phyloP scores from a whole-genome alignment of 2,797 vertebrate genomes.

The Poecile montanus region DNA sequence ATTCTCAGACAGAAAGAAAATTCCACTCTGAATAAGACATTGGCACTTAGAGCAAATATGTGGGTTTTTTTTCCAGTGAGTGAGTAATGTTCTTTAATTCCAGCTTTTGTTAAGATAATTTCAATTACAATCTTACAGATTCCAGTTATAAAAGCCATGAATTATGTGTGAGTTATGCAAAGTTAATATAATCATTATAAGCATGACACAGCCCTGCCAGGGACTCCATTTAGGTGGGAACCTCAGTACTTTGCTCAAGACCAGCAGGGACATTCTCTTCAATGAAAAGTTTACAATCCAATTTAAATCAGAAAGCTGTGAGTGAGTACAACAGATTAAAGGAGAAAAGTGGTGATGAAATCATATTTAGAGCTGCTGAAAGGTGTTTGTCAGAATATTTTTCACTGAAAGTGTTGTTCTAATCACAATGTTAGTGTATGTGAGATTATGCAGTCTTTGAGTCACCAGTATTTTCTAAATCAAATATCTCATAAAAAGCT shows the following conservation, averaged over 20 bases:
- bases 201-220: not conserved
- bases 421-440: not conserved
- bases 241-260: not conserved
- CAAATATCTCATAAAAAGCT: not conserved
- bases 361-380: not conserved
- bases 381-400: not conserved
- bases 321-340: not conserved
- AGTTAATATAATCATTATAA: not conserved
- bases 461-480: not conserved
- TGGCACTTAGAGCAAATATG: not conserved
- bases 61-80: not conserved
- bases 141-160: not conserved
- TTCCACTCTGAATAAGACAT: not conserved
- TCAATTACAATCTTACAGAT: not conserved
- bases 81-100: not conserved
- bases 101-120: not conserved
- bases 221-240: not conserved
- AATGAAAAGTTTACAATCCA: not conserved
- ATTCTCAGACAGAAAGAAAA: not conserved
- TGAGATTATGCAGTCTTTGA: not conserved
- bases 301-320: not conserved
- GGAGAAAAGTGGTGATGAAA: not conserved
- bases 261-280: not conserved
- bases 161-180: not conserved
- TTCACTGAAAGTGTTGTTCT: not conserved